phyloP scores from a whole-genome alignment of 2,888 invertebrate genomes.

The Amphipoea lucens region DNA sequence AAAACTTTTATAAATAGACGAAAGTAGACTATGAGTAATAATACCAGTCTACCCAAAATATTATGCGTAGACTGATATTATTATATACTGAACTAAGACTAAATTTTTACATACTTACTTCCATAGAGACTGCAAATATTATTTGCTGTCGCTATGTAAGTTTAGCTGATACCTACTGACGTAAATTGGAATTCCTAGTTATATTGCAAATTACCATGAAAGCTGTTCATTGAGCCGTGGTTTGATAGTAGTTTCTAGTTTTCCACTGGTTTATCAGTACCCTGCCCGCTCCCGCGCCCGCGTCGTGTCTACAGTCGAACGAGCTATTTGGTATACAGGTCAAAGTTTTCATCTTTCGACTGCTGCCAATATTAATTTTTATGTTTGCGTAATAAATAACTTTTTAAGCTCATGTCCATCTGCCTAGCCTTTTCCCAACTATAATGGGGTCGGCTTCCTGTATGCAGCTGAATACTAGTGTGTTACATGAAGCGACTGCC shows the following conservation, averaged over 20 bases:
- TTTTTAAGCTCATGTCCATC: not conserved
- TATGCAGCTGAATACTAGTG: not conserved
- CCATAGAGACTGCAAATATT: too few species aligned
- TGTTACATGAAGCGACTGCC: not conserved
- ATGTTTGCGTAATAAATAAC: not conserved
- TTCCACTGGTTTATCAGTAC: constrained; percentile 28
- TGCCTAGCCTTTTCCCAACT: not conserved
- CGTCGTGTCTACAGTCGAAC: not conserved
- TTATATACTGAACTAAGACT: too few species aligned
- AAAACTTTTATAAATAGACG: not conserved
- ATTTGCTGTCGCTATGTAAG: not conserved
- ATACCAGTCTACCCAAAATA: not conserved
- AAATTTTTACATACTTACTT: too few species aligned
- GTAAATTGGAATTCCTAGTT: constrained; percentile 7
- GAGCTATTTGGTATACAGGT: not conserved
- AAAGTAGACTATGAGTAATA: not conserved
- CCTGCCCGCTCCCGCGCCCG: constrained; percentile 4
- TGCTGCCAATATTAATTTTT: not conserved
- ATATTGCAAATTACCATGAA: constrained; percentile 22
- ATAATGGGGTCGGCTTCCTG: too few species aligned
- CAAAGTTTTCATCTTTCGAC: not conserved
- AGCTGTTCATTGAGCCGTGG: constrained; percentile 41
- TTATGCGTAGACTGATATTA: too few species aligned
- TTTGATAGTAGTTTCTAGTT: constrained; percentile 36
- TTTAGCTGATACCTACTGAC: not conserved